Percentiles rank a stretch among this genome's conserved stretches.
These are phyloP conservation scores for Heliconius himera DNA, from an alignment of 1,140 invertebrate species.

Conservation along the genomic window DNA sequence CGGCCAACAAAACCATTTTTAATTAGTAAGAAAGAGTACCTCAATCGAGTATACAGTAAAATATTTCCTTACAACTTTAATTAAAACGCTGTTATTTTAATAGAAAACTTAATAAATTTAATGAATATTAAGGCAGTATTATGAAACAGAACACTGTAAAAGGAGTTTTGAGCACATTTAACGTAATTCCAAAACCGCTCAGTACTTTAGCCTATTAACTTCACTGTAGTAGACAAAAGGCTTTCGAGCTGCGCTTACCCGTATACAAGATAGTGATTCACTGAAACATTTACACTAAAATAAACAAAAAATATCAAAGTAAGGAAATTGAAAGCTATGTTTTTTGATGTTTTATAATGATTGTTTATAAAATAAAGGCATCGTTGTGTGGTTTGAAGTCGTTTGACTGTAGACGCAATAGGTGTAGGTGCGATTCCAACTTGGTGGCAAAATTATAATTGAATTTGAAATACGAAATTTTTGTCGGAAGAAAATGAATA, in stretches of 20 bases:
- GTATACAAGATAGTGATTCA: background rate
- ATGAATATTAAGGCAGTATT: background rate
- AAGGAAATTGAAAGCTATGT: background rate
- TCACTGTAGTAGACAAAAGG: background rate
- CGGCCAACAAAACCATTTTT: background rate
- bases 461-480: no score
- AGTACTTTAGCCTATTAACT: conserved; percentile 10
- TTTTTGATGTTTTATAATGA: background rate
- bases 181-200: conserved; percentile 1
- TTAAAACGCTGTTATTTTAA: background rate
- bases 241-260: background rate
- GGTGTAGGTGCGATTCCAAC: background rate
- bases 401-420: background rate
- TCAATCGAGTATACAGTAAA: no score
- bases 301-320: background rate
- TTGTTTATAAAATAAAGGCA: background rate
- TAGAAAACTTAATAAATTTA: background rate
- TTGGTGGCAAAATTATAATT: background rate
- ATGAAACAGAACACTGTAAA: conserved; percentile 8
- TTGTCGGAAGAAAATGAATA: no score
- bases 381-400: background rate
- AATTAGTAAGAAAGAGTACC: no score
- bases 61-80: background rate
- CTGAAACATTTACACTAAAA: conserved; percentile 7
- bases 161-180: background rate